phyloP scores from a whole-genome alignment of 2,797 vertebrate genomes.

The Gouania willdenowi region DNA sequence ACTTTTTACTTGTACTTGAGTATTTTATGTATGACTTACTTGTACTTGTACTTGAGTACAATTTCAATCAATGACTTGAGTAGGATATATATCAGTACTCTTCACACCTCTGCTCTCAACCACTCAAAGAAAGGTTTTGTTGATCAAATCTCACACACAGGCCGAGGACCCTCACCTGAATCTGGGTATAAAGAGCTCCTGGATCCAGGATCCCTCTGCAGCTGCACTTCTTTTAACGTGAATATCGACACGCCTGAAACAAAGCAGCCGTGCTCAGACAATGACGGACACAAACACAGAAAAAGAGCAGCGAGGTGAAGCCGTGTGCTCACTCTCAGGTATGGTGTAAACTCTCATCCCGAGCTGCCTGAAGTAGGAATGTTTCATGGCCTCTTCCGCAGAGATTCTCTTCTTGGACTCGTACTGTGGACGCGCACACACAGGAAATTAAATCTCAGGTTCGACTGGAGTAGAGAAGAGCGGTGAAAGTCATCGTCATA shows the following conservation, averaged over 20 bases:
- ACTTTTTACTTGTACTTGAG: no score
- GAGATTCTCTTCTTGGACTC: slow-evolving; percentile 97
- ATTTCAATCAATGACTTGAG: no score
- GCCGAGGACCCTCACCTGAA: no score
- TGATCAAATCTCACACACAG: no score
- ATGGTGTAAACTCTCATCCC: slow-evolving; percentile 87
- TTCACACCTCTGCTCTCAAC: no score
- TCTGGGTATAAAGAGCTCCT: slow-evolving; percentile 94
- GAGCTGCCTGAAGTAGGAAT: slow-evolving; percentile 92
- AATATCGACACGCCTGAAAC: slow-evolving; percentile 90
- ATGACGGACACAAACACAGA: background rate
- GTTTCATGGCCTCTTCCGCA: slow-evolving; percentile 96
- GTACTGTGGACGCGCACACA: slow-evolving; percentile 73
- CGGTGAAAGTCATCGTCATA: no score
- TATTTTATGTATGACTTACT: no score
- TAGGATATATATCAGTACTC: no score
- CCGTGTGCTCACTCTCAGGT: slow-evolving; percentile 85
- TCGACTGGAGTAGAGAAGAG: no score
- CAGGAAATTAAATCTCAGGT: no score
- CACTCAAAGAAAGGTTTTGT: no score
- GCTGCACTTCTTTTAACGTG: slow-evolving; percentile 95
- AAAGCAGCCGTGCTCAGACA: slow-evolving; percentile 1
- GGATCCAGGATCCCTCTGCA: slow-evolving; percentile 98
- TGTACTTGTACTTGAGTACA: no score
- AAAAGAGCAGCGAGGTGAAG: background rate